These are phyloP conservation scores for Bombus ignitus DNA, from an alignment of 1,140 invertebrate genomes.

Conservation along the genomic window DNA sequence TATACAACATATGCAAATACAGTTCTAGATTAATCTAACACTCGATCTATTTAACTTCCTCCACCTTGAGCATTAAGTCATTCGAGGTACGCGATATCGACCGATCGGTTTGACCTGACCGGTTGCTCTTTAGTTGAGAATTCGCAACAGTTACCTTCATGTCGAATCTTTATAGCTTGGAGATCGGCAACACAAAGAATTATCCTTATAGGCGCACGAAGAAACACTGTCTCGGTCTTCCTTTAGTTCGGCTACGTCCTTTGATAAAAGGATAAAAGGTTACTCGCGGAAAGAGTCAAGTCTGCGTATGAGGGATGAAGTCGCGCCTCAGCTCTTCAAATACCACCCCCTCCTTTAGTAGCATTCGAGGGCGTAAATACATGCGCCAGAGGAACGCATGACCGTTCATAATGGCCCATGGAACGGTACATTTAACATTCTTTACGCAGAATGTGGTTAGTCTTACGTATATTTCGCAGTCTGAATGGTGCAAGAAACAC, in stretches of 20 bases:
- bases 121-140: too few species aligned
- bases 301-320: slow-evolving; percentile 66
- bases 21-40: too few species aligned
- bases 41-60: too few species aligned
- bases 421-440: slow-evolving; percentile 43
- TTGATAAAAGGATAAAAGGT: slow-evolving; percentile 13
- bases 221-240: background rate
- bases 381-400: slow-evolving; percentile 67
- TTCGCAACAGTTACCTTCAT: slow-evolving; percentile 38
- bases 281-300: slow-evolving; percentile 46
- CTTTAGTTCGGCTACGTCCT: background rate
- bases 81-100: too few species aligned
- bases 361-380: slow-evolving; percentile 53
- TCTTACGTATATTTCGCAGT: background rate
- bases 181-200: background rate
- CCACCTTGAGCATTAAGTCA: too few species aligned
- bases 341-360: slow-evolving; percentile 61
- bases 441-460: background rate
- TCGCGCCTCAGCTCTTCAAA: slow-evolving; percentile 71
- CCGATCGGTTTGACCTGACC: too few species aligned
- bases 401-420: slow-evolving; percentile 46
- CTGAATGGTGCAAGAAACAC: background rate
- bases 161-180: background rate
- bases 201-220: background rate
- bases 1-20: too few species aligned